A percentile compares a stretch with the other conserved stretches of the same genome.
Conservation (phyloP, 64 coral and sea anemone genomes). For the Montipora sp. region DNA sequence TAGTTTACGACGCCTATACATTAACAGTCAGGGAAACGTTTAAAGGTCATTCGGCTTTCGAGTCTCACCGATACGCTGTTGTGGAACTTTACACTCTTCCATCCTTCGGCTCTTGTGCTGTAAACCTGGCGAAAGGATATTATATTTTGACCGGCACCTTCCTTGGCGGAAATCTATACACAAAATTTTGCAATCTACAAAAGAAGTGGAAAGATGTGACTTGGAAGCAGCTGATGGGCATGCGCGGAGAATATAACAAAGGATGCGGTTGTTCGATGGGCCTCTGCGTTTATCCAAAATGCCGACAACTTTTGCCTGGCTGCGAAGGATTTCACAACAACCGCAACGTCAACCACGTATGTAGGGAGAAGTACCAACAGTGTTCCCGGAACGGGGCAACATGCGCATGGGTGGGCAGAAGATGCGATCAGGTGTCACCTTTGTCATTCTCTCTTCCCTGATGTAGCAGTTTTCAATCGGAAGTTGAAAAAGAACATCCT, state of each 20-base stretch:
- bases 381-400: neutral
- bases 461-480: neutral
- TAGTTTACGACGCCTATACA: neutral
- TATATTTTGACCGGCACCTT: slow-evolving; percentile 11
- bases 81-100: neutral
- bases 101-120: neutral
- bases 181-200: neutral
- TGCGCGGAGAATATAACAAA: neutral
- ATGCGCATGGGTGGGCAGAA: neutral
- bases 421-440: neutral
- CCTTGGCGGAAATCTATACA: neutral
- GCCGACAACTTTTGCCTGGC: neutral
- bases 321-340: neutral
- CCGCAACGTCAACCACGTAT: neutral
- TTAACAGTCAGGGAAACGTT: neutral
- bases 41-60: neutral
- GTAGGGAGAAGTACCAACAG: slow-evolving; percentile 6
- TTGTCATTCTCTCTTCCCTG: neutral
- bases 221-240: neutral
- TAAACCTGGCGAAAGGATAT: neutral
- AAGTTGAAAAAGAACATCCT: neutral
- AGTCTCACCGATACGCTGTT: neutral
- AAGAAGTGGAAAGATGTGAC: neutral
- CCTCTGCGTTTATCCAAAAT: neutral
- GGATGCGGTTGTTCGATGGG: slow-evolving; percentile 23